These are phyloP conservation scores for Phenganax stokvisi DNA, from an alignment of 92 coral and sea anemone genomes.

Conservation along the genomic window DNA sequence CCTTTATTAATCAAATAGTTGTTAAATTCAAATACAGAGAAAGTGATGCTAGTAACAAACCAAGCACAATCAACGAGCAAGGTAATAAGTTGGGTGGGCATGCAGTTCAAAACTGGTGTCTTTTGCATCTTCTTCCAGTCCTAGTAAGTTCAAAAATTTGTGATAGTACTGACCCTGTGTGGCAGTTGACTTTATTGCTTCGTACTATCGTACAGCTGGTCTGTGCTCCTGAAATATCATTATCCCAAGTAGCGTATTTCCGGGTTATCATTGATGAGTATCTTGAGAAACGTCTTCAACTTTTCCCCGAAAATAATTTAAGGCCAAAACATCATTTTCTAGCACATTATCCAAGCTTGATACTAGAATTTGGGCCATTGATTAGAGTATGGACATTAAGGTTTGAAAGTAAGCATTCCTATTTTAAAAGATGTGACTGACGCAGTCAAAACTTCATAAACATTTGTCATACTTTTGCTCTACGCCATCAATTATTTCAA, in stretches of 20 bases:
- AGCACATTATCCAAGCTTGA: slow-evolving; percentile 47
- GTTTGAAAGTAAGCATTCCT: slow-evolving; percentile 35
- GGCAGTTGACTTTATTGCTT: slow-evolving; percentile 29
- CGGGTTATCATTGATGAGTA: slow-evolving; percentile 43
- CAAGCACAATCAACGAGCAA: slow-evolving; percentile 14
- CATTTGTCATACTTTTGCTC: slow-evolving; percentile 21
- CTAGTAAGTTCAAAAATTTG: slow-evolving; percentile 29
- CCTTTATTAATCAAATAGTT: slow-evolving; percentile 39
- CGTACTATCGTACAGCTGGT: slow-evolving; percentile 41
- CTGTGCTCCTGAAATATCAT: slow-evolving; percentile 41
- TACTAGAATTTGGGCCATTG: slow-evolving; percentile 26
- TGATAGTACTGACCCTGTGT: slow-evolving; percentile 28
- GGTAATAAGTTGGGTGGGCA: slow-evolving; percentile 28
- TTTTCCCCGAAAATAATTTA: slow-evolving; percentile 34
- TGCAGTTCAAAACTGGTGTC: slow-evolving; percentile 53
- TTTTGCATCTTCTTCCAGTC: slow-evolving; percentile 41
- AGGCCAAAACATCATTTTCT: slow-evolving; percentile 53
- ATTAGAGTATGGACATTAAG: slow-evolving; percentile 34
- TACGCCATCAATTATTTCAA: slow-evolving; percentile 5
- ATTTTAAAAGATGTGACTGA: slow-evolving; percentile 25
- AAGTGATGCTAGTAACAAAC: slow-evolving; percentile 44
- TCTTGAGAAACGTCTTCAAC: slow-evolving; percentile 24
- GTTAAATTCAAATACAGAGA: slow-evolving; percentile 41
- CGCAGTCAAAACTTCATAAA: slow-evolving; percentile 16
- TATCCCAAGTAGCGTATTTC: slow-evolving; percentile 40